Evolutionary conservation across 1,140 invertebrate species (phyloP).

Genomic region (Adoxophyes honmai): DNA sequence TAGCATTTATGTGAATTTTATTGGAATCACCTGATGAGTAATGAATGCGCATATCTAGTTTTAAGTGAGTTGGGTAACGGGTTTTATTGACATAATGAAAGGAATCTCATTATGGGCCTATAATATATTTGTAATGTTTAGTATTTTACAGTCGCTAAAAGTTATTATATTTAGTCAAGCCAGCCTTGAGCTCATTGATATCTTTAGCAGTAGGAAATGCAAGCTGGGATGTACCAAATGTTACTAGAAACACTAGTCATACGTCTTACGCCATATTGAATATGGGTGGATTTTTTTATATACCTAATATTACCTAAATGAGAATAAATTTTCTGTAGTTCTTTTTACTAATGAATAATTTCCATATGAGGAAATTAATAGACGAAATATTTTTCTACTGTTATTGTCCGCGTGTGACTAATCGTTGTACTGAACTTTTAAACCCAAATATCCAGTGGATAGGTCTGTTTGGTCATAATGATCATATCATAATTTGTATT

Average conservation of each 20-base stretch:
- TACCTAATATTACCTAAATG: not conserved
- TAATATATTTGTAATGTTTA: not conserved
- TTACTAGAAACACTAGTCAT: constrained; percentile 16
- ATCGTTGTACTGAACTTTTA: no score
- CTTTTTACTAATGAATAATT: not conserved
- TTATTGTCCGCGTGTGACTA: not conserved
- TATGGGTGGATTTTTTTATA: not conserved
- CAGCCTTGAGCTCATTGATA: not conserved
- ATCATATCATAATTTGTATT: no score
- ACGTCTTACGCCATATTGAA: not conserved
- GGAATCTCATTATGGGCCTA: not conserved
- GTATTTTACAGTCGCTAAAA: not conserved
- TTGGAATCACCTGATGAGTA: not conserved
- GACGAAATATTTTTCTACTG: constrained; percentile 12
- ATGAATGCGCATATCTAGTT: not conserved
- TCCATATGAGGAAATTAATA: not conserved
- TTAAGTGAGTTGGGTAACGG: not conserved
- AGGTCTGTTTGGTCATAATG: no score
- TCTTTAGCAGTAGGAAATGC: not conserved
- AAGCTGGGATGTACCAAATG: constrained; percentile 13
- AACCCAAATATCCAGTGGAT: no score
- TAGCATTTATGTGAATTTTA: not conserved
- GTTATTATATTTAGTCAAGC: not conserved
- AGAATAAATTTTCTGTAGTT: not conserved
- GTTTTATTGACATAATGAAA: not conserved